Conservation (phyloP, 2,888 invertebrate genomes). For the Vandiemenella viatica region DNA sequence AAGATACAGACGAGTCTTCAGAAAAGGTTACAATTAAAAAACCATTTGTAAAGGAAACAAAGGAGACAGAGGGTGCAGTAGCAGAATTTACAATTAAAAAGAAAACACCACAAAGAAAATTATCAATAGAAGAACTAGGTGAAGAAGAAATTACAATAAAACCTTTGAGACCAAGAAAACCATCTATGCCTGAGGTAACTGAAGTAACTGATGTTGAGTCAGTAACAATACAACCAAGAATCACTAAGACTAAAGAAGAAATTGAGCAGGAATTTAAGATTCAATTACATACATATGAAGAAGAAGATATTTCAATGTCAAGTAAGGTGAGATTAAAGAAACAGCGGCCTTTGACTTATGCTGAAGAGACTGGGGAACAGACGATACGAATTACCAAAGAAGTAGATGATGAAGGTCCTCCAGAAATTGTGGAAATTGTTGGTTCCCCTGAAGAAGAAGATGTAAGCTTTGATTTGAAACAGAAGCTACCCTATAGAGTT, state of each 20-base stretch:
- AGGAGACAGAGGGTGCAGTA: slow-evolving; percentile 52
- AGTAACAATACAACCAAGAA: slow-evolving; percentile 63
- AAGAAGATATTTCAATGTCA: slow-evolving; percentile 75
- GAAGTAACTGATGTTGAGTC: slow-evolving; percentile 61
- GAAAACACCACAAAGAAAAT: slow-evolving; percentile 14
- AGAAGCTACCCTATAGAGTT: slow-evolving; percentile 10
- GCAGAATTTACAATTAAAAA: slow-evolving; percentile 57
- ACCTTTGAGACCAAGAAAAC: slow-evolving; percentile 52
- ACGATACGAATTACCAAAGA: slow-evolving; percentile 53
- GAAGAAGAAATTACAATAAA: slow-evolving; percentile 58
- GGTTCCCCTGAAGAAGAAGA: slow-evolving; percentile 16
- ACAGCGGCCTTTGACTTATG: slow-evolving; percentile 51
- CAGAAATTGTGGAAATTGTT: slow-evolving; percentile 14
- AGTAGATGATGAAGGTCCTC: slow-evolving; percentile 36
- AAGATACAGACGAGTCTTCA: slow-evolving; percentile 22
- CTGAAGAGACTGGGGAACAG: slow-evolving; percentile 62
- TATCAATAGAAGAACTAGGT: slow-evolving; percentile 24
- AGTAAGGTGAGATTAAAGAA: slow-evolving; percentile 68
- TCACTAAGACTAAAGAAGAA: slow-evolving; percentile 65
- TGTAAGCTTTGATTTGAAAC: slow-evolving; percentile 5
- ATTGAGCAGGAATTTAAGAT: slow-evolving; percentile 84
- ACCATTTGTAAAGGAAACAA: slow-evolving; percentile 32
- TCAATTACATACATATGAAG: slow-evolving; percentile 68
- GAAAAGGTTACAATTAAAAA: slow-evolving; percentile 39
- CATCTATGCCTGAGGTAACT: slow-evolving; percentile 45